Evolutionary conservation across 2,888 invertebrate genomes (phyloP), one percentile per base, ranked within the genome.

Genomic region (Catocala fraxini): DNA sequence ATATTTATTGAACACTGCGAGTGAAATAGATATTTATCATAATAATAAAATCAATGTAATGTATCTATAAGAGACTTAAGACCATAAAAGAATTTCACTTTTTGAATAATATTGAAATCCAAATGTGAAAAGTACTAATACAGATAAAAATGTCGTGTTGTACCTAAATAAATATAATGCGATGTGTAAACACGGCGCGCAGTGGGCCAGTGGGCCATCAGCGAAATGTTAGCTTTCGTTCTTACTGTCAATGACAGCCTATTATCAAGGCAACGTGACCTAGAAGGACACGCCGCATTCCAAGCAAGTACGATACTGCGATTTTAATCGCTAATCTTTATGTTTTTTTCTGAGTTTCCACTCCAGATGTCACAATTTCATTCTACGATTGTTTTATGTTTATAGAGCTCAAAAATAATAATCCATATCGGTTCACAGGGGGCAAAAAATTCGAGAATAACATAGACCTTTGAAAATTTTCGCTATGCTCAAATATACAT

Each of bases 161-260:
- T 61, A 75, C 68, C 81, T 86, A 87, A 88, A 88, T 78, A 88
- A 85, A 85, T 74, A 77, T 45, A 81, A 84, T 80, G 75, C 77
- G 68, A 75, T 77, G 65, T 70, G 82, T 84, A 83, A 87, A 81
- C 82, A 79, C 65, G 55, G 60, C 63, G 58, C 64, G 58, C 71
- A 65, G 83, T 86, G 79, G 89, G 90, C 74, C 82, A 91, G 88
- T 91, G 76, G 90, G 89, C 42, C 92, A 79, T 59, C 71, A 67
- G 86, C 88, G 87, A 88, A 90, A 88, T 86, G 85, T 79, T 84
- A 83, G 85, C 92, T 91, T 91, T 89, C 88, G 77, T 87, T 76
- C 68, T 71, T 81, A 73, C 79, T 79, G 82, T 80, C 84, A 83
- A 84, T 85, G 86, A 84, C 86, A 74, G 78, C 68, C 77, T 84